Percentiles rank a stretch among this genome's conserved stretches.
Conservation (phyloP, 35 echinoderm and acorn worm species). For the Heliocidaris erythrogramma region DNA sequence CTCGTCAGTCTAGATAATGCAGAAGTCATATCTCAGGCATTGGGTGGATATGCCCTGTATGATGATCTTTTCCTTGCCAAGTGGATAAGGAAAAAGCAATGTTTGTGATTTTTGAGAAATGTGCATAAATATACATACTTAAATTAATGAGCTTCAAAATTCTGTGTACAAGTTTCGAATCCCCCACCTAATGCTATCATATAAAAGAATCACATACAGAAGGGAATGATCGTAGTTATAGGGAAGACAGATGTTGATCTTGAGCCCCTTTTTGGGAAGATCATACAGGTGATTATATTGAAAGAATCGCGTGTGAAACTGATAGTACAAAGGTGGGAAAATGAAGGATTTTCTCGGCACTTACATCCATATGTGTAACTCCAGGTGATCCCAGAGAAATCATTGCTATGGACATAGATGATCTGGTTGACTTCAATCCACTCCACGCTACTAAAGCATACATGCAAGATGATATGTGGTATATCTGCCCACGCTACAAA, state of each 20-base stretch:
- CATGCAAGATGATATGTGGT: conserved; percentile 49
- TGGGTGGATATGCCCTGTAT: conserved; percentile 12
- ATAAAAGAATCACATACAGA: conserved; percentile 39
- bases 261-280: conserved; percentile 57
- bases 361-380: conserved; percentile 57
- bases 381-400: background rate
- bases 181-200: too few relatives aligned
- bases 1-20: conserved; percentile 36
- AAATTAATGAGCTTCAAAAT: too few relatives aligned
- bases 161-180: too few relatives aligned
- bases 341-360: conserved; percentile 45
- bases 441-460: conserved; percentile 71
- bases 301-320: conserved; percentile 19
- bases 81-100: conserved; percentile 30
- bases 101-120: too few relatives aligned
- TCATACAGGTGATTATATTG: conserved; percentile 42
- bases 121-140: too few relatives aligned
- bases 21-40: background rate
- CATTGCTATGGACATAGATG: conserved; percentile 44
- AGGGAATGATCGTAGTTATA: conserved; percentile 35
- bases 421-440: conserved; percentile 54
- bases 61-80: conserved; percentile 63
- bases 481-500: conserved; percentile 56
- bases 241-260: background rate
- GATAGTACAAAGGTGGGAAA: conserved; percentile 24